Evolutionary conservation across 2,797 vertebrate species (phyloP).

Genomic region (Coregonus sp.): DNA sequence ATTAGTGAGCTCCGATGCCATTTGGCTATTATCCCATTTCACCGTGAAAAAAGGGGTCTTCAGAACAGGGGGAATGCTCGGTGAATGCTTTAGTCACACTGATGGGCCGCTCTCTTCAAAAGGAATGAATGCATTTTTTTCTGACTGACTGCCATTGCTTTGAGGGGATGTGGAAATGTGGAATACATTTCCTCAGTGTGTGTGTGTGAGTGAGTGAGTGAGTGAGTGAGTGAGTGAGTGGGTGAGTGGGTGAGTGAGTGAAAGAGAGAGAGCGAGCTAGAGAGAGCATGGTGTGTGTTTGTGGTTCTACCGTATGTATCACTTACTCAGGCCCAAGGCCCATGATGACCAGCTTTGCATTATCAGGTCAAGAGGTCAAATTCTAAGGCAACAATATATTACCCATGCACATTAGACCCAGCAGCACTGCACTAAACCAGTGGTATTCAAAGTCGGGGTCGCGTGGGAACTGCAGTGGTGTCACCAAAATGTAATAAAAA

Average conservation of each 20-base stretch:
- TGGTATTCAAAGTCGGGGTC: too few relatives aligned
- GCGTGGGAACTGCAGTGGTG: too few relatives aligned
- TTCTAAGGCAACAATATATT: slow-evolving; percentile 23
- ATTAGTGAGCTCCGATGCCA: slow-evolving; percentile 72
- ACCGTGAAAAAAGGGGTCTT: slow-evolving; percentile 71
- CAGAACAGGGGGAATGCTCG: slow-evolving; percentile 63
- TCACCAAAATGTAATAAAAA: too few relatives aligned
- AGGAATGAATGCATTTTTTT: slow-evolving; percentile 72
- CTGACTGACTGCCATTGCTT: slow-evolving; percentile 51
- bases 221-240: neutral
- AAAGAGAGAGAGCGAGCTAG: slow-evolving; percentile 23
- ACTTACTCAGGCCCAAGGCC: slow-evolving; percentile 57
- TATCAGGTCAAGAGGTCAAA: slow-evolving; percentile 62
- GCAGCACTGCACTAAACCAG: neutral
- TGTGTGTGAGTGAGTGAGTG: slow-evolving; percentile 44
- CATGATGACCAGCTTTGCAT: slow-evolving; percentile 44
- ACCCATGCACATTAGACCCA: too few relatives aligned
- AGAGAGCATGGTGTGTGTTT: neutral
- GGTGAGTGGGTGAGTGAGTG: slow-evolving; percentile 45
- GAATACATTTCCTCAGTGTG: slow-evolving; percentile 63
- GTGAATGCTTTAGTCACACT: slow-evolving; percentile 81
- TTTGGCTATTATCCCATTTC: slow-evolving; percentile 78
- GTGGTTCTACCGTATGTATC: slow-evolving; percentile 30
- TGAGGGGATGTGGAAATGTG: slow-evolving; percentile 62
- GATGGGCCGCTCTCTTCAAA: slow-evolving; percentile 76